Base-by-base conservation (phyloP, 2,113 vertebrate species). In the Clupea harengus region DNA sequence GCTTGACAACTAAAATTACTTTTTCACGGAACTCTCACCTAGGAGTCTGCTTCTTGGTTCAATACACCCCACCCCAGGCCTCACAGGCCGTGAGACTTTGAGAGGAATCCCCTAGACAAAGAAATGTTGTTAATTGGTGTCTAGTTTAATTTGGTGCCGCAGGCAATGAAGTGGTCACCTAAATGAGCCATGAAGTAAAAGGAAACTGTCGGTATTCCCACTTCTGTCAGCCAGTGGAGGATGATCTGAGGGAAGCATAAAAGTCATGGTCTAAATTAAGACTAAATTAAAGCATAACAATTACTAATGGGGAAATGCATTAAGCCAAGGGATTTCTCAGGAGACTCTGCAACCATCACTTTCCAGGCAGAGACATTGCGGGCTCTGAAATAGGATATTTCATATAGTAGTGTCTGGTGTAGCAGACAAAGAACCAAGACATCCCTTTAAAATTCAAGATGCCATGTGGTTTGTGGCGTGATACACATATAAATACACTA, bases 121-220 rank as follows among this genome's bases (percentile, higher is more conserved):
- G 81, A 60, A 45, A 64, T 82, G 57, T 87, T 84, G 81, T n/a
- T 82, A 81, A 45, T 50, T 81, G 81, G 82, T 85, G 75, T 60
- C 81, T 83, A 17, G 75, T 87, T 47, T 84, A 72, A 86, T 87
- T 90, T 87, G 49, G 44, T 72, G 82, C 81, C 54, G 39, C 52
- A 13, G n/a, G 47, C 57, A 84, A 78, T 87, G 54, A 47, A 84
- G 17, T 50, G 32, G 39, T 64, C 44, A 81, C 50, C 80, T 64
- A 87, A 84, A 54, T 78, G 64, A 83, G 47, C 78, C 60, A 78
- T 54, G 72, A 83, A 83, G 13, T 64, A 81, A 84, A 81, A 20
- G 47, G 75, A 84, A 81, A 52, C 39, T n/a, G 25, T 84, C 52
- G 11, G 49, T n/a, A 39, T 78, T 78, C 72, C 72, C 72, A 32